These are phyloP conservation scores for Caretta caretta DNA, from an alignment of 2,113 vertebrate species.

Conservation along the genomic window DNA sequence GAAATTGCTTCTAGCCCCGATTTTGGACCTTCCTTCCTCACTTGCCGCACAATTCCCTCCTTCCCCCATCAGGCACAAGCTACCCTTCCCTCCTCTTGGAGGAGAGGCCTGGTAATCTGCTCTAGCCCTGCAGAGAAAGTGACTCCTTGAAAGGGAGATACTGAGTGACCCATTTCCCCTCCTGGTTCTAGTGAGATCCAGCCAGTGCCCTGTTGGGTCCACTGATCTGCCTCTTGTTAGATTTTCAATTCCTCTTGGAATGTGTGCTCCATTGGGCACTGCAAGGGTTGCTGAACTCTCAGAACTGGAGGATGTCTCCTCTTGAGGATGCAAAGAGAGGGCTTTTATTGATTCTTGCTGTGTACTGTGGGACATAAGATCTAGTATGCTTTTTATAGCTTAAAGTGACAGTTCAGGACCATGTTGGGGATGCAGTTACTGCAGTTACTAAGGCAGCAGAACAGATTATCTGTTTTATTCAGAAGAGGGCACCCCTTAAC, in stretches of 20 bases:
- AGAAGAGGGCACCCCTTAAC: neutral
- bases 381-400: neutral
- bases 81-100: neutral
- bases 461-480: neutral
- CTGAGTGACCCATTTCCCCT: neutral
- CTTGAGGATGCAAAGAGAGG: neutral
- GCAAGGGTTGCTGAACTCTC: neutral
- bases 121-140: neutral
- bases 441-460: neutral
- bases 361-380: neutral
- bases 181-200: neutral
- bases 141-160: neutral
- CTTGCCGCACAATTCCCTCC: neutral
- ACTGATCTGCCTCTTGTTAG: neutral
- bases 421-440: neutral
- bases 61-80: neutral
- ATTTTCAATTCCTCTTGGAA: neutral
- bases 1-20: neutral
- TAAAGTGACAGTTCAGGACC: neutral
- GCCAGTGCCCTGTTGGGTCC: neutral
- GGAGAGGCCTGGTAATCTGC: neutral
- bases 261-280: accelerated
- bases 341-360: neutral
- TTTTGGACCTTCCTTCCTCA: neutral
- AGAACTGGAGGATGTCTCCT: neutral